These are phyloP conservation scores for Phoenicopterus ruber DNA, from an alignment of 2,113 vertebrate genomes.

Conservation along the genomic window DNA sequence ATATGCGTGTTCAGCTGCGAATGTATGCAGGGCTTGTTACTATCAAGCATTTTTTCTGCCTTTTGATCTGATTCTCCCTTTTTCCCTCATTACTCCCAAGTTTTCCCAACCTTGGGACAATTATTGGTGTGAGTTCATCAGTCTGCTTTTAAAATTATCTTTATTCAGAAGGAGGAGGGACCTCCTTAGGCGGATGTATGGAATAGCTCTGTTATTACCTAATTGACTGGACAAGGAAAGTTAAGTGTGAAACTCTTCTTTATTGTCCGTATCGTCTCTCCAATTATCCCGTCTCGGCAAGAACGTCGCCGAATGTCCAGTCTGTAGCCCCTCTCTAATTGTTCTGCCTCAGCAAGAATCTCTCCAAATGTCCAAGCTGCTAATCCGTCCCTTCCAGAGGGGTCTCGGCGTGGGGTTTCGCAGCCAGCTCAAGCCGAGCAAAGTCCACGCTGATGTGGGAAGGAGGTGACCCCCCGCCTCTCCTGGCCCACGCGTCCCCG, in stretches of 20 bases:
- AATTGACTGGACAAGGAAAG: neutral
- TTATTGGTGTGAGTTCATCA: neutral
- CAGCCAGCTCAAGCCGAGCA: neutral
- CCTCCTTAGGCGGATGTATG: neutral
- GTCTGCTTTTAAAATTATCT: neutral
- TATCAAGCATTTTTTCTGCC: neutral
- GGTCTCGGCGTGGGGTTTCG: accelerated
- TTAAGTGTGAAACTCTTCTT: neutral
- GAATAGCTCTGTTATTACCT: neutral
- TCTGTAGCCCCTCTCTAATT: neutral
- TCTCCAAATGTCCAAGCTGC: neutral
- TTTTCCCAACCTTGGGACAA: neutral
- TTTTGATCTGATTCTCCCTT: neutral
- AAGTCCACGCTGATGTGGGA: neutral
- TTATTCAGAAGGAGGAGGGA: neutral
- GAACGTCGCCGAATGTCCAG: neutral
- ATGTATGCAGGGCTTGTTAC: neutral
- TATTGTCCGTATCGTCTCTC: neutral
- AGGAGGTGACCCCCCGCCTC: neutral
- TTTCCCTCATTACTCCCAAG: neutral
- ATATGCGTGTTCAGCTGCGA: accelerated
- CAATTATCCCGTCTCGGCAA: neutral
- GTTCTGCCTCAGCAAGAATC: neutral
- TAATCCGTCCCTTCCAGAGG: neutral
- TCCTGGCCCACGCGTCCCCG: accelerated